Evolutionary conservation across 2,797 vertebrate species (phyloP).

Genomic region (Lacerta agilis): DNA sequence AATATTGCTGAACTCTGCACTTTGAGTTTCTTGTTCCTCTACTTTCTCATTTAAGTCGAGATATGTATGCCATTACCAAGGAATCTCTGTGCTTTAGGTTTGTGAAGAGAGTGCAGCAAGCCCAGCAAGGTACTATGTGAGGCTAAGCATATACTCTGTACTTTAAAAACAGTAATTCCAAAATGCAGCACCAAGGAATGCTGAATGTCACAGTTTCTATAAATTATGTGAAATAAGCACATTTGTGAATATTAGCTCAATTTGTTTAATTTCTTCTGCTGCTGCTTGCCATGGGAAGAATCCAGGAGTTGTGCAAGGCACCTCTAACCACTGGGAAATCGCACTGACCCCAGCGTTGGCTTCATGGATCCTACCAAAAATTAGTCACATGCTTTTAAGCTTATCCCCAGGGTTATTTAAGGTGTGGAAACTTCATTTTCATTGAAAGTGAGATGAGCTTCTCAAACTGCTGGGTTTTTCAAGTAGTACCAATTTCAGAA

Average conservation of each 20-base stretch:
- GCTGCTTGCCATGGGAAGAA: background rate
- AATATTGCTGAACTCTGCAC: conserved; percentile 22
- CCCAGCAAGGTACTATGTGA: background rate
- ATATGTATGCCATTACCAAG: background rate
- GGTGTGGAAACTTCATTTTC: background rate
- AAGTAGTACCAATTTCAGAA: background rate
- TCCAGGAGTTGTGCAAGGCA: background rate
- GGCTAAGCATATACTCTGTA: background rate
- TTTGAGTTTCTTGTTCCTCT: conserved; percentile 35
- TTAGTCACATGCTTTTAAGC: background rate
- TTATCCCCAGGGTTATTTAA: background rate
- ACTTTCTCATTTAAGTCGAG: conserved; percentile 39
- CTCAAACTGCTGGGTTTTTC: background rate
- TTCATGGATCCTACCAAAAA: background rate
- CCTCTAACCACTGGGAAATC: background rate
- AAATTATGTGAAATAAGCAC: background rate
- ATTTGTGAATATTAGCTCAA: background rate
- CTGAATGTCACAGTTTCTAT: background rate
- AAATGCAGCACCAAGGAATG: background rate
- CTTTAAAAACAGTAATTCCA: background rate
- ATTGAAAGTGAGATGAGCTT: background rate
- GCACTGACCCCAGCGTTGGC: background rate
- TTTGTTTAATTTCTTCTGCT: background rate
- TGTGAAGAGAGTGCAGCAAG: background rate
- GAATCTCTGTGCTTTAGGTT: background rate